phyloP scores from a whole-genome alignment of 2,797 vertebrate species.

The Chaetophractus vellerosus region DNA sequence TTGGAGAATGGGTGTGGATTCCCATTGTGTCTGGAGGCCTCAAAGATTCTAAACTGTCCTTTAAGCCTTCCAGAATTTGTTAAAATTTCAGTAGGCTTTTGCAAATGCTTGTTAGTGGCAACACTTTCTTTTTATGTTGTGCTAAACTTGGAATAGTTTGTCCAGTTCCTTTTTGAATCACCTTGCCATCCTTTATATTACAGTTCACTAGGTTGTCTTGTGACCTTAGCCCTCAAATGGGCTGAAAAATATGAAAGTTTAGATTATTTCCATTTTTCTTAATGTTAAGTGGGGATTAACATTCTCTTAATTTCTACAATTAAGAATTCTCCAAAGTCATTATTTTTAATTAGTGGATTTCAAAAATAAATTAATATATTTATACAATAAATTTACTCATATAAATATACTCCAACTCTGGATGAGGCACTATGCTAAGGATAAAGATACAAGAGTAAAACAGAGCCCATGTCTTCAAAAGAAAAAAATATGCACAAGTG shows the following conservation, averaged over 20 bases:
- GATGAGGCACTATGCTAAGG: background rate
- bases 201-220: background rate
- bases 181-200: background rate
- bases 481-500: background rate
- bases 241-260: background rate
- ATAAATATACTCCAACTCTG: background rate
- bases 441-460: background rate
- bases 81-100: too few relatives aligned
- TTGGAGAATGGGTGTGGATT: too few relatives aligned
- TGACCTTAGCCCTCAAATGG: background rate
- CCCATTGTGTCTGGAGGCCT: too few relatives aligned
- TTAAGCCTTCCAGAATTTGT: too few relatives aligned
- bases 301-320: background rate
- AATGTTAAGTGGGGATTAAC: background rate
- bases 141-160: too few relatives aligned
- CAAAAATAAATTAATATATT: too few relatives aligned
- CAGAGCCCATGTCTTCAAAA: background rate
- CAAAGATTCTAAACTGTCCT: too few relatives aligned
- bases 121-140: too few relatives aligned
- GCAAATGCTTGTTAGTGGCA: too few relatives aligned
- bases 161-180: too few relatives aligned
- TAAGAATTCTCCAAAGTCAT: background rate
- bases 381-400: too few relatives aligned
- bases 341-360: background rate
- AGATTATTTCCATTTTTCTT: background rate